These are phyloP conservation scores for Prionace glauca DNA, from an alignment of 2,797 vertebrate species.

Conservation along the genomic window DNA sequence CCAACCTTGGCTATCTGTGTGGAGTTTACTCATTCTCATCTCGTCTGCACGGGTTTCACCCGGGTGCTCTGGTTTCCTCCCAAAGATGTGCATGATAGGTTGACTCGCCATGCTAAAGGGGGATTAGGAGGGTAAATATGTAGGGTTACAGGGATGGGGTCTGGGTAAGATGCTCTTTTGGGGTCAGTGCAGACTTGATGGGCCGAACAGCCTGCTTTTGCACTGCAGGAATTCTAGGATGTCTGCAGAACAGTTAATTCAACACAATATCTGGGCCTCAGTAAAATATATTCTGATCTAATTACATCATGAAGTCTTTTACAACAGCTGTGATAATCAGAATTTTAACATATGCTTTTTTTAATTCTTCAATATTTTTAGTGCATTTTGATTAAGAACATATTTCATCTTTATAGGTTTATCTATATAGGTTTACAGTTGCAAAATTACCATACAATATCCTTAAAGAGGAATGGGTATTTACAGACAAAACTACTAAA, in stretches of 20 bases:
- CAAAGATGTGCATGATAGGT: no score
- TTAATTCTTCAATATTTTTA: conserved; percentile 11
- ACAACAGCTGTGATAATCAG: not conserved
- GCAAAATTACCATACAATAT: conserved; percentile 21
- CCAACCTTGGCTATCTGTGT: no score
- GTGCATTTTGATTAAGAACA: not conserved
- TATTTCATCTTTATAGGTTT: not conserved
- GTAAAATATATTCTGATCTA: conserved; percentile 5
- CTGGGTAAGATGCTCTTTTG: no score
- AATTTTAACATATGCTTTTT: not conserved
- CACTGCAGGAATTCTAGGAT: no score
- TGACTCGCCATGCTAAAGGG: no score
- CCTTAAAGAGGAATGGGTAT: not conserved
- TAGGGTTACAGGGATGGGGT: no score
- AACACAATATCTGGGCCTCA: not conserved
- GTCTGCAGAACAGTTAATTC: not conserved
- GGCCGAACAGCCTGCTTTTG: no score
- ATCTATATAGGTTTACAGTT: not conserved
- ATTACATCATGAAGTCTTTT: conserved; percentile 13
- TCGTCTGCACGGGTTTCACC: no score
- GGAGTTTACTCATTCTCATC: no score
- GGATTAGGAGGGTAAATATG: no score
- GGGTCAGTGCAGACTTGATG: no score
- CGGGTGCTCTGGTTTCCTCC: no score
- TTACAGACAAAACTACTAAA: not conserved